Base-by-base conservation (phyloP, 1,140 invertebrate genomes). In the Diabrotica virgifera region DNA sequence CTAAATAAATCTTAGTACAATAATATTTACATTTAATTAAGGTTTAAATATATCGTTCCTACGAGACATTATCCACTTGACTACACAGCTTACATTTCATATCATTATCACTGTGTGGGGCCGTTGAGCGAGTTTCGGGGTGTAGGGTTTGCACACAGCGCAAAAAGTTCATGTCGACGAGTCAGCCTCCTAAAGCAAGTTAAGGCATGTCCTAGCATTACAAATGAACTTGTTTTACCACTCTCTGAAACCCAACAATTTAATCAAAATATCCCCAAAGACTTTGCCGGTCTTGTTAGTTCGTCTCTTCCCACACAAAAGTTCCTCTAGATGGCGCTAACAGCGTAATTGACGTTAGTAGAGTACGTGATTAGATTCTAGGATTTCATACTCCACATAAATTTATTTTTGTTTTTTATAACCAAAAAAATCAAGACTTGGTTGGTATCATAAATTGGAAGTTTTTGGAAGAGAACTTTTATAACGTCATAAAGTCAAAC, bases 161-260 rank as follows among this genome's bases (percentile, higher is more conserved):
- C 40, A 46, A 46, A 46, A 46, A 46, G 8, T 46, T 8, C 40
- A 10, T 46, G 40, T n/a, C n/a, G 40, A 46, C 40, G 40, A n/a
- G 8, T 8, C 8, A 10, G 8, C n/a, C 40, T 46, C 40, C 40
- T 46, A 46, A 10, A 46, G 40, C 40, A 10, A 46, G 40, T n/a
- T 46, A 46, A 46, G n/a, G 40, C 40, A 46, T 46, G 40, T 46
- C 40, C 40, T 46, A 46, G 40, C 53, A 36, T 10, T 36, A 24
- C 53, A 55, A 55, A 55, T 55, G 53, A 55, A 55, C 13, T 55
- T 36, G 53, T 55, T 55, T 24, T 36, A 36, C 53, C 13, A 36
- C 53, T 36, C 10, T 55, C 13, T 6, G 53, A 55, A 35, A 55
- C 13, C 13, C 53, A 55, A 55, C 35, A 55, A 55, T 55, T 55